Evolutionary conservation across 1,140 invertebrate genomes (phyloP), one percentile per base, ranked within the genome.

Genomic region (Achroia grisella): DNA sequence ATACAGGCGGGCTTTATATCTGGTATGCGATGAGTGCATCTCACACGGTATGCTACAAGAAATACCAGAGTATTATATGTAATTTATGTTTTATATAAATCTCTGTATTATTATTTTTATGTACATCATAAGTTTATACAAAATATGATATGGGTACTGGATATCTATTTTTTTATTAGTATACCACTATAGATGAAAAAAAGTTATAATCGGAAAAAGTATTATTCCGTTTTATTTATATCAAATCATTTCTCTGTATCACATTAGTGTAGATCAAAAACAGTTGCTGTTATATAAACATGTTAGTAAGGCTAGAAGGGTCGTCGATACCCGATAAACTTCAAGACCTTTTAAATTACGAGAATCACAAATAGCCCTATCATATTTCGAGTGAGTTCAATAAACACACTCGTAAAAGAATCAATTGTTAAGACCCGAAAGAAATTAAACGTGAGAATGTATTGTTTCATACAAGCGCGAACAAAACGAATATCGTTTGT

Each of bases 361-460:
- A 65, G 71, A 73, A 56, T 59, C 56, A 61, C 67, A 71, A 79
- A 73, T 71, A 69, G 66, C 59, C 72, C 76, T 77, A 64, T 75
- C 58, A 73, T 63, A 71, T 72, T 71, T 71, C 62, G 69, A 67
- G 58, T 71, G 67, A 65, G 62, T 62, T 65, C 71, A 81, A 85
- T 85, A 85, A 85, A 85, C 81, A 82, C 75, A 79, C 63, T 82
- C 78, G 69, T 85, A 79, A 85, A 85, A 76, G 66, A 71, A 79
- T 75, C 77, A 79, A 85, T 82, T 80, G 77, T 59, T 54, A 62
- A 71, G 61, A 55, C 55, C 61, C 73, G 63, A 80, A 82, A 80
- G 78, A 79, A 85, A 85, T 85, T 79, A 81, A 82, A 85, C 78
- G 81, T 79, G 78, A 81, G 81, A 82, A 85, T 69, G 75, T 80